Base-by-base conservation (phyloP, 2,888 invertebrate species). In the Pedicia rivosa region DNA sequence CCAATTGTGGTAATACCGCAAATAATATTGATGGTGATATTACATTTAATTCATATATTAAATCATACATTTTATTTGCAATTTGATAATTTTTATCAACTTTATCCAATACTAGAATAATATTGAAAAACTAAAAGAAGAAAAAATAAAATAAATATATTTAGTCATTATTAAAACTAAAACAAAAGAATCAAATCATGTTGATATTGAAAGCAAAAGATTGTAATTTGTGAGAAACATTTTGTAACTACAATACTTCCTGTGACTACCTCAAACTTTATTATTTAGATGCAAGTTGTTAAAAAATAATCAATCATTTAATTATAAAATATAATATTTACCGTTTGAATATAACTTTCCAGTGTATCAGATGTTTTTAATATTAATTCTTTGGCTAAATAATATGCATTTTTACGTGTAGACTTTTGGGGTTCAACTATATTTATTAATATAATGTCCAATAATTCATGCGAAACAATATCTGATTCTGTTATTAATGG, bases 401-500 rank as follows among this genome's bases (percentile, higher is more conserved):
- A 67, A 59, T 87, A 91, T 1, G 92, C 86, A 54, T 90, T 78
- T 57, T 88, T 90, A 47, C 80, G 79, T 46, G 86, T 81, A 0
- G 84, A 72, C 64, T 94, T 90, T 51, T 77, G 74, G 2, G 95
- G 95, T 56, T 97, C 95, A 42, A 95, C 87, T 50, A 97, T 76
- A 59, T 94, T 92, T 51, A 83, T 75, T 37, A 97, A 69, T 51
- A 97, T 87, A 44, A 91, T 86, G 62, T 97, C 91, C 40, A 97
- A 67, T 8, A 95, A 69, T 59, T 92, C 91, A 55, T 87, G 87
- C 46, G 92, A 88, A 34, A 97, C 87, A 48, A 86, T 79, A 57
- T 97, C 95, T 6, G 91, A 88, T 63, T 97, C 95, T 15, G 87
- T 84, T 49, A 97, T 87, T 28, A 97, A 67, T 0, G 95, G 94